Conservation (phyloP, 2,113 vertebrate genomes). For the Mohoua ochrocephala region DNA sequence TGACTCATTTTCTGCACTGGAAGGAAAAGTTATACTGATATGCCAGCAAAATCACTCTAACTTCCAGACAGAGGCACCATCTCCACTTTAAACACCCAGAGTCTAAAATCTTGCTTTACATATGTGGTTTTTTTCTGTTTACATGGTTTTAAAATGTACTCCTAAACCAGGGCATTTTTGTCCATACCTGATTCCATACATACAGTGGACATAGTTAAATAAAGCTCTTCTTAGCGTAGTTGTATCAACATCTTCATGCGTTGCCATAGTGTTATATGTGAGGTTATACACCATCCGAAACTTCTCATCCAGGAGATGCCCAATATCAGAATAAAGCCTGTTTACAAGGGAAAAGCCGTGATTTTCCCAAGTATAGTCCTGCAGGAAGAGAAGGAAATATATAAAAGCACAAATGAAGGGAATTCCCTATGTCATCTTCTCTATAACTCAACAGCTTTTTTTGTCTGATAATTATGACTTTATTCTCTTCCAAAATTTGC, state of each 20-base stretch:
- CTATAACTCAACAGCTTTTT: background rate
- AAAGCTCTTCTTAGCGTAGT: constrained; percentile 81
- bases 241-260: constrained; percentile 79
- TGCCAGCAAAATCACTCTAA: background rate
- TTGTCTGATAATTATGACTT: background rate
- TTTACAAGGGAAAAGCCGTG: constrained; percentile 87
- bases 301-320: constrained; percentile 82
- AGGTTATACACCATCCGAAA: constrained; percentile 84
- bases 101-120: background rate
- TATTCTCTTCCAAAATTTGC: background rate
- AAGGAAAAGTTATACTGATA: background rate
- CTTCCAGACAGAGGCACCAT: background rate
- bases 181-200: constrained; percentile 85
- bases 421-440: background rate
- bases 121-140: background rate
- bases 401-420: background rate
- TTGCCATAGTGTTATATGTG: constrained; percentile 84
- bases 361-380: constrained; percentile 88
- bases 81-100: background rate
- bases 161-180: background rate
- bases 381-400: background rate
- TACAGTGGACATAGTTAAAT: constrained; percentile 88
- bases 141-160: background rate
- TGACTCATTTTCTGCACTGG: background rate
- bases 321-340: constrained; percentile 85